Base-by-base conservation (phyloP, 2,113 vertebrate species). In the Ornithorhynchus anatinus region DNA sequence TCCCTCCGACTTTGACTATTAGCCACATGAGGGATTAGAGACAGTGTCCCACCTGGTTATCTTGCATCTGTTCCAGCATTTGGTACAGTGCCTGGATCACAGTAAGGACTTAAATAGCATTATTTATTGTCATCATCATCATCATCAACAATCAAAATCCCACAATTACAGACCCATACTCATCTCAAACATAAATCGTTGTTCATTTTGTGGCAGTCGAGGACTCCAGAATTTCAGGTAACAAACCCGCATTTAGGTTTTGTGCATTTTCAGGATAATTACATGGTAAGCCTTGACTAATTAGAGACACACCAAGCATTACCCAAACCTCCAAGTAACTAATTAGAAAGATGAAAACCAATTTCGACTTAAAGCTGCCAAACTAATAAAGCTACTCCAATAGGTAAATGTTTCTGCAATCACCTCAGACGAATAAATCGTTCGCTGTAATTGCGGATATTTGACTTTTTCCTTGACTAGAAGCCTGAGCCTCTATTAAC, bases 311-410 rank as follows among this genome's bases (percentile, higher is more conserved):
- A 15, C 20, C 51, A 33, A 1, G 2, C 43, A 74, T 32, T 45
- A 45, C 33, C 43, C 71, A 79, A 68, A 72, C 37, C 40, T 40
- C 42, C 7, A 1, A 0, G 12, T 38, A 47, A 56, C 27, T 48
- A 31, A 52, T 66, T 37, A 65, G 52, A 67, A 65, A 75, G 62
- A 44, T 10, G 33, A 38, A 69, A 77, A 31, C 4, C 22, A 70
- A 64, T 61, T 72, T 35, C 10, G 69, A 67, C 7, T 33, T 53
- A 40, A 54, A 42, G 20, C 1, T 17, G 40, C 44, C 59, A 59
- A 16, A 32, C n/a, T 35, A 45, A 50, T 35, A 60, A 56, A 23
- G 17, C 19, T 38, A 16, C 27, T 48, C 53, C 66, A 72, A 68
- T 67, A 32, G 39, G n/a, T n/a, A 10, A 63, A 70, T 25, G 20